These are phyloP conservation scores for Prionailurus bengalensis DNA, from an alignment of 2,113 vertebrate genomes.

Conservation along the genomic window DNA sequence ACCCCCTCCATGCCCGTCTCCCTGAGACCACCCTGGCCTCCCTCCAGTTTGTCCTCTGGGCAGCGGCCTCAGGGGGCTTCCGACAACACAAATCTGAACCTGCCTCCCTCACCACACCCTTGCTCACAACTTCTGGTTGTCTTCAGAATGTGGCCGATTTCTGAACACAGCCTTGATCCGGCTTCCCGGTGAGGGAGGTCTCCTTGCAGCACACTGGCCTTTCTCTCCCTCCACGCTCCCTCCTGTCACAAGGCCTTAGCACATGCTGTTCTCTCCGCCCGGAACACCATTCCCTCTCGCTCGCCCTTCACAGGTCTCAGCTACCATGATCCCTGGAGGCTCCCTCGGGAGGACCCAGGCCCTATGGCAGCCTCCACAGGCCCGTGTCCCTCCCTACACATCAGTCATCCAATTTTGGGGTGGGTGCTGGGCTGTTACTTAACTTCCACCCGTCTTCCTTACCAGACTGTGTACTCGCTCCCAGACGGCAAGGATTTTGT, in stretches of 20 bases:
- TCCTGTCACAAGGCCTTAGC: background rate
- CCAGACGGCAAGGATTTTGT: background rate
- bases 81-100: background rate
- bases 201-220: background rate
- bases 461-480: background rate
- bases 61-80: background rate
- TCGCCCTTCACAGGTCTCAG: background rate
- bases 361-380: background rate
- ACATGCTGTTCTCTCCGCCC: background rate
- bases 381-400: accelerated
- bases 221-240: background rate
- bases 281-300: background rate
- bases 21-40: background rate
- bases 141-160: background rate
- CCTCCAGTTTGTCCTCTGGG: background rate
- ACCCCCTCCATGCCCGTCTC: accelerated
- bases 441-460: background rate
- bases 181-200: background rate
- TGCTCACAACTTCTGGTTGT: background rate
- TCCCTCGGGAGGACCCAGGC: background rate
- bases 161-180: background rate
- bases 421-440: background rate
- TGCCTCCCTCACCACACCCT: background rate
- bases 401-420: background rate
- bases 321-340: background rate